Base-by-base conservation (phyloP, 1,140 invertebrate genomes). In the Panagrolaimus sp. region DNA sequence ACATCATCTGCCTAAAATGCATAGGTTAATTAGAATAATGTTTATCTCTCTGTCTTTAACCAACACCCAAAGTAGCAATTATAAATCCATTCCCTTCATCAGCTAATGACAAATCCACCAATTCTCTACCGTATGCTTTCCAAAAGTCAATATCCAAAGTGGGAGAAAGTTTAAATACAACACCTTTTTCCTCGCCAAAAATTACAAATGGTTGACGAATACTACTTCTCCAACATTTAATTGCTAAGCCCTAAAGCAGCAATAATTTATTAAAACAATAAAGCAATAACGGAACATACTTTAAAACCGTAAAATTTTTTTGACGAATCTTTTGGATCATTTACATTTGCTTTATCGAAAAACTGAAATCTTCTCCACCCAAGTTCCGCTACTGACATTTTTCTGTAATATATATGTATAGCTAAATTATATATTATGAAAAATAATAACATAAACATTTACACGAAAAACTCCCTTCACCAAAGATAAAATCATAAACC, bases 311-410 rank as follows among this genome's bases (percentile, higher is more conserved):
- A 32, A 64, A 73, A 78, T 43, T 72, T 77, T n/a, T 73, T 48
- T 17, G 47, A 63, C 5, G 74, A 17, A 26, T 76, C 63, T 43
- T 44, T 69, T 17, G 78, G 69, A 58, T 78, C 77, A 9, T 14
- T 48, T 12, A 77, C 67, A 6, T 58, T 17, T 28, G 24, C 43
- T 44, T 73, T 65, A 32, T 78, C 75, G 70, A 80, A 80, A 46
- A 80, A 80, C 47, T 73, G 71, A 55, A 80, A 80, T 6, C 71
- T 69, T 17, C 79, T 65, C 78, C 78, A 80, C 21, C 78, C 78
- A 28, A 80, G 68, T 26, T 80, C 78, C 1, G 67, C 69, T 10
- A 69, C 43, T 15, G 67, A 67, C 74, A 76, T 76, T 24, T n/a
- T 8, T n/a, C 2, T n/a, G n/a, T n/a, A n/a, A n/a, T n/a, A n/a